These are phyloP conservation scores for Gryllus bimaculatus DNA, from an alignment of 1,140 invertebrate species.

Conservation along the genomic window DNA sequence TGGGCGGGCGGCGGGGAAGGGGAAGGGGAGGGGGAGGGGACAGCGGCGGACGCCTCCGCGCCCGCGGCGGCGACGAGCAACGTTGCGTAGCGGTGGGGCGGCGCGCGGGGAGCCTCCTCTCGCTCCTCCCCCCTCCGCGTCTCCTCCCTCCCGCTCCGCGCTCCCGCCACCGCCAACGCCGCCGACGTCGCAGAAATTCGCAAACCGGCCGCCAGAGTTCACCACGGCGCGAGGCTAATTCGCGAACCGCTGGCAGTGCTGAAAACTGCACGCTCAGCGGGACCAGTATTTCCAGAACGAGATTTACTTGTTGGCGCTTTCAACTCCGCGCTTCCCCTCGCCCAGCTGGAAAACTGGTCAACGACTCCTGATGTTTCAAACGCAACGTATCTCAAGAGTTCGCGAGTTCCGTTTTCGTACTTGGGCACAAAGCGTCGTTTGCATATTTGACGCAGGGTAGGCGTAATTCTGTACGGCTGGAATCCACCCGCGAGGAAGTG, in stretches of 20 bases:
- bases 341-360: not conserved
- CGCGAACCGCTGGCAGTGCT: not conserved
- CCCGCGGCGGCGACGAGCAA: not conserved
- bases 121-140: no score
- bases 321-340: not conserved
- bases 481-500: not conserved
- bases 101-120: no score
- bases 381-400: not conserved
- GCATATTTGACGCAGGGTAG: not conserved
- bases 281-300: constrained; percentile 3
- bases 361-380: not conserved
- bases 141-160: no score
- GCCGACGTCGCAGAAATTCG: not conserved
- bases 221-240: constrained; percentile 2
- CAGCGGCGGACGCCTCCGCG: no score
- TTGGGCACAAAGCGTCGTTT: not conserved
- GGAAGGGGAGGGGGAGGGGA: not conserved
- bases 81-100: not conserved
- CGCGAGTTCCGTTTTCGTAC: not conserved
- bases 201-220: not conserved
- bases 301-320: not conserved
- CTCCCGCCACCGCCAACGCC: no score
- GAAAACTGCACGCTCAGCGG: not conserved
- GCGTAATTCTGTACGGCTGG: not conserved
- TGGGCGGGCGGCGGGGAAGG: not conserved